Conservation (phyloP, 2,888 invertebrate genomes). For the Dolichopus griseipennis region DNA sequence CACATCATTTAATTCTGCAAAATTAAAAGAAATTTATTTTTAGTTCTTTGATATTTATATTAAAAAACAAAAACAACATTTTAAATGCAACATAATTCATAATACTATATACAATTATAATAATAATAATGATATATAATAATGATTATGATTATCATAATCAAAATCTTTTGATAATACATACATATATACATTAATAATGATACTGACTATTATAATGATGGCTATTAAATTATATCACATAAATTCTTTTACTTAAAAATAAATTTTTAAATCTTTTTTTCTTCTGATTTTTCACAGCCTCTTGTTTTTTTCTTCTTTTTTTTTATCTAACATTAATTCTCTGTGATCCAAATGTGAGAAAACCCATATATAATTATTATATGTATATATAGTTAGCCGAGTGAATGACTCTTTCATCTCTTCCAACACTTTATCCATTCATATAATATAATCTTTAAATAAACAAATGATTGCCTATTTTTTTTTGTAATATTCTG, state of each 20-base stretch:
- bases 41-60: no score
- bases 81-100: no score
- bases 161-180: neutral
- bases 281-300: neutral
- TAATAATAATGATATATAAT: neutral
- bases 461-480: no score
- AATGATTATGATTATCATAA: neutral
- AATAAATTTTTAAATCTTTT: neutral
- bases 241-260: neutral
- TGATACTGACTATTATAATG: neutral
- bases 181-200: no score
- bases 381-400: no score
- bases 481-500: no score
- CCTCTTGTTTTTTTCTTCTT: neutral
- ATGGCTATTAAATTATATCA: neutral
- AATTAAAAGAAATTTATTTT: neutral
- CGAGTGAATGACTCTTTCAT: no score
- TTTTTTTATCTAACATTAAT: neutral
- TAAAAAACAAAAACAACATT: no score
- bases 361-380: no score
- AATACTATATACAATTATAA: neutral
- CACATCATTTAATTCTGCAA: constrained; percentile 1
- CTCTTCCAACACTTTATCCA: no score
- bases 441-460: no score
- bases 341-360: neutral